Evolutionary conservation across 53 echinoderm and acorn worm species (phyloP).

Genomic region (Temnopleurus reevesii): DNA sequence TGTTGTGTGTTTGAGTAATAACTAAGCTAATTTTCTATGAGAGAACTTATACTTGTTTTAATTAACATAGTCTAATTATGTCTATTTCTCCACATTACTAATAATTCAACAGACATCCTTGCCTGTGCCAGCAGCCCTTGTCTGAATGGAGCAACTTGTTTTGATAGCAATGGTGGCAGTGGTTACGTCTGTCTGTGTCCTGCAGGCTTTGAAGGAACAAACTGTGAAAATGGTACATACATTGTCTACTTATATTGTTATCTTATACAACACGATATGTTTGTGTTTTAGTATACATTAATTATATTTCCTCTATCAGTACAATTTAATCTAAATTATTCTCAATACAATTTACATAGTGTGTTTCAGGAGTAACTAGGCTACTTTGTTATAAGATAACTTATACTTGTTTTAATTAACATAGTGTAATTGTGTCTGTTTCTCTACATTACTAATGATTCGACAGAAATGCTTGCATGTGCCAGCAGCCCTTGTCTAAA

Average conservation of each 20-base stretch:
- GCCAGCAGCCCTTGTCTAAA: conserved; percentile 62
- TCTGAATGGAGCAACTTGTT: conserved; percentile 77
- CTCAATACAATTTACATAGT: background rate
- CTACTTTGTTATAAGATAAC: background rate
- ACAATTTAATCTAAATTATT: background rate
- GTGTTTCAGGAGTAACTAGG: too few relatives aligned
- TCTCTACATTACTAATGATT: background rate
- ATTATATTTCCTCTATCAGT: too few relatives aligned
- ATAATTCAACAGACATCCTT: background rate
- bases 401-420: background rate
- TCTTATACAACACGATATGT: too few relatives aligned
- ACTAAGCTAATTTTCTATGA: too few relatives aligned
- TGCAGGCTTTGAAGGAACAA: conserved; percentile 33
- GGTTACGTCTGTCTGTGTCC: conserved; percentile 60
- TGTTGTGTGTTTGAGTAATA: too few relatives aligned
- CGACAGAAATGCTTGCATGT: conserved; percentile 46
- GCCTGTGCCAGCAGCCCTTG: conserved; percentile 75
- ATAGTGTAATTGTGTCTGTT: background rate
- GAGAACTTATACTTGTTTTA: too few relatives aligned
- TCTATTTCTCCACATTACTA: too few relatives aligned
- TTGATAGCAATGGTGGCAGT: conserved; percentile 41
- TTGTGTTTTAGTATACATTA: too few relatives aligned
- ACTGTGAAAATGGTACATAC: conserved; percentile 59
- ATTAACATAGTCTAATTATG: too few relatives aligned
- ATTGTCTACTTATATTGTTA: too few relatives aligned